Base-by-base conservation (phyloP, 2,888 invertebrate genomes). In the Cantharis lateralis region DNA sequence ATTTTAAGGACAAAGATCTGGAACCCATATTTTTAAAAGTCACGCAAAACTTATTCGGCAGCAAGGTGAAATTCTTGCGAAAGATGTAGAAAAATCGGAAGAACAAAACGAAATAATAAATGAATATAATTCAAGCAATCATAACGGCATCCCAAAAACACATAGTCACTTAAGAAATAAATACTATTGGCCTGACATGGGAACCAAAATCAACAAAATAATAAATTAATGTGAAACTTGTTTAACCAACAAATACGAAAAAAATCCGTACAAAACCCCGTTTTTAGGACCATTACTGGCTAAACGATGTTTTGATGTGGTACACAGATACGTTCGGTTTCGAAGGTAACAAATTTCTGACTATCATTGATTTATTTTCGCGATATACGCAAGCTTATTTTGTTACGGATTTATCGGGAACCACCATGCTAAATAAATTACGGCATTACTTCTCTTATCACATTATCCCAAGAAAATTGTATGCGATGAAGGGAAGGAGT, bases 401-500 rank as follows among this genome's bases (percentile, higher is more conserved):
- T 13, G 20, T 71, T 15, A 62, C 18, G 9, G 62, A 71, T 13
- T 20, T 24, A 20, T 15, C 71, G 9, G 61, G 71, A 9, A 71
- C 24, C 4, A 20, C 20, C 5, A 62, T 71, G 7, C 13, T 71
- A 24, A 71, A 71, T 10, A 71, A 71, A 71, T 71, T 71, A 9
- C 10, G 71, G 15, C 62, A 71, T 20, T 71, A 62, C 11, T 20
- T 71, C 15, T 11, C 62, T 62, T 26, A 71, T n/a, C 71, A 71
- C 16, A 62, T 24, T 9, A 13, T 20, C n/a, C 71, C 71, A 24
- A 15, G 18, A 62, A 62, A 62, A 61, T 71, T 62, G 24, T 62
- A n/a, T 71, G 71, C 20, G 71, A 71, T 24, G 62, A 71, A 26
- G 62, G 71, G 0, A 62, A 24, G 10, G 62, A 71, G 26, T 71